These are phyloP conservation scores for Botrylloides violaceus DNA, from an alignment of 23 tunicate genomes.

Conservation along the genomic window DNA sequence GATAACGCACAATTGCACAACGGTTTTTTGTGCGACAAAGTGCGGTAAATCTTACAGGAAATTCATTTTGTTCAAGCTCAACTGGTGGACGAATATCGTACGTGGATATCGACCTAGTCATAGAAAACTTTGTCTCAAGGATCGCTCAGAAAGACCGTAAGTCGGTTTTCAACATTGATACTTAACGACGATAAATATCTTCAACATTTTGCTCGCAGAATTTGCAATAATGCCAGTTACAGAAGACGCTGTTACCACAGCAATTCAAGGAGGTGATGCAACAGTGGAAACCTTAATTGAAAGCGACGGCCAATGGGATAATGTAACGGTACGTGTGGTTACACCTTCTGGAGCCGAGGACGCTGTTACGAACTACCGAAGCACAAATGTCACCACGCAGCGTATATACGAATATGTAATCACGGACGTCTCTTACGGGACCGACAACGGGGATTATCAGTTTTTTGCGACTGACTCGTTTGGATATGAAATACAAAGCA, in stretches of 20 bases:
- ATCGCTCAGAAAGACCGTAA: constrained; percentile 21
- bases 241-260: background rate
- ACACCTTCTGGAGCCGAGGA: constrained; percentile 3
- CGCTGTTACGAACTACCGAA: constrained; percentile 9
- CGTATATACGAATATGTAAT: constrained; percentile 7
- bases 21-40: no score
- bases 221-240: background rate
- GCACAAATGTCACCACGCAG: background rate
- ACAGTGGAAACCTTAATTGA: background rate
- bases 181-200: no score
- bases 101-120: constrained; percentile 8
- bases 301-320: constrained; percentile 2
- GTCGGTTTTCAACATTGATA: no score
- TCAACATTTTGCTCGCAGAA: no score
- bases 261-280: background rate
- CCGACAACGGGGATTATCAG: background rate
- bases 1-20: no score
- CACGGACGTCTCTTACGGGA: background rate
- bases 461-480: background rate
- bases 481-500: background rate
- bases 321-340: background rate
- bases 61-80: no score
- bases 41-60: no score
- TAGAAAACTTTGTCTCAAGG: background rate
- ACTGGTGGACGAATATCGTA: constrained; percentile 4